Evolutionary conservation across 2,113 vertebrate genomes (phyloP), one percentile per base, ranked within the genome.

Genomic region (Sardina pilchardus): DNA sequence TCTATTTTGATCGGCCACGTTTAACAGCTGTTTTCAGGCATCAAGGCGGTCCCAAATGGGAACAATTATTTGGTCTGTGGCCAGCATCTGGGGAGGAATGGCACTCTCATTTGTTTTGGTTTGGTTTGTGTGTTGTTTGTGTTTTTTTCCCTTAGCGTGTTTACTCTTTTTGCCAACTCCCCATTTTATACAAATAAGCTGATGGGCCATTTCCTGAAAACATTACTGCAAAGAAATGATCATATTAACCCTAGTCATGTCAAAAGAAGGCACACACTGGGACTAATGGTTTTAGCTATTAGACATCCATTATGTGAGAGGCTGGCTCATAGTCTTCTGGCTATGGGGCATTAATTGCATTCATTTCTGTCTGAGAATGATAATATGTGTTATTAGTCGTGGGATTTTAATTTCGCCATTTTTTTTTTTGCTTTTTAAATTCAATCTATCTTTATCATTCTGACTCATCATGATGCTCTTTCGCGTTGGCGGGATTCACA

Each of bases 1-100:
- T 88, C 89, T 90, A 90, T 91, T 92, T 91, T 85, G 83, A 89
- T 88, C 87, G 63, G 81, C 83, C 48, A 16, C 80, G 48, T 83
- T 87, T 87, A 81, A 82, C 91, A 88, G 86, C 89, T 90, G 89
- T 85, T 84, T 85, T 34, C 81, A 36, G 75, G 47, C 83, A 83
- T 82, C 81, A 53, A 82, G 30, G 6, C 45, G 39, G 21, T 10
- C 50, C 81, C 44, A 67, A 21, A 21, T 21, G 80, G 83, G 30
- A 75, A 75, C 67, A 75, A 36, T 75, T 75, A 75, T 75, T 44
- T 39, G 48, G 83, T 84, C 84, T 82, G 48, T 81, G 19, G 48
- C 81, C 81, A 45, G n/a, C 59, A 47, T 80, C 75, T 36, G 26
- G 30, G 19, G 84, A 47, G 17, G 36, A n/a, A 34, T 30, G 7